These are phyloP conservation scores for Epinephelus cyanopodus DNA, from an alignment of 2,113 vertebrate genomes.

Conservation along the genomic window DNA sequence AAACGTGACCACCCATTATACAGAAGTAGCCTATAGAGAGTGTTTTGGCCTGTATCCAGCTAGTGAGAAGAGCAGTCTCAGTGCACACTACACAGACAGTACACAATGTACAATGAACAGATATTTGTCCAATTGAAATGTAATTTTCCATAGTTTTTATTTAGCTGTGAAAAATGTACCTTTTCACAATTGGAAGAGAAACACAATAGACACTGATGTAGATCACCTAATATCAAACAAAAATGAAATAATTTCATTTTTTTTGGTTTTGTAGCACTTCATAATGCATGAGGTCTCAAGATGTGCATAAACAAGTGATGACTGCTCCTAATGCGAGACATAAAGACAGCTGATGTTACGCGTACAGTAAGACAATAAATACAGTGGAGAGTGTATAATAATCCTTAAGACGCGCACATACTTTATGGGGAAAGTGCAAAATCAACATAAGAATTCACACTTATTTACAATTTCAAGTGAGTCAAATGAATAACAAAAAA, in stretches of 20 bases:
- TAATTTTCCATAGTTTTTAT: neutral
- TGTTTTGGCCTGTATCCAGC: neutral
- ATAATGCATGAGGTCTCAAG: neutral
- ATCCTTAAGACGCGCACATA: neutral
- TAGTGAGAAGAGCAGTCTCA: neutral
- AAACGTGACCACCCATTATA: neutral
- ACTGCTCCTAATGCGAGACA: neutral
- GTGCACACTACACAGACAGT: neutral
- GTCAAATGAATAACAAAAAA: neutral
- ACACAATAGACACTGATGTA: neutral
- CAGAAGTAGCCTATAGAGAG: neutral
- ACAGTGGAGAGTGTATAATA: neutral
- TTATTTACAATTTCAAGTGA: neutral
- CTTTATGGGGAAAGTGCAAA: neutral
- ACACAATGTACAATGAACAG: neutral
- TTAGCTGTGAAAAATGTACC: neutral
- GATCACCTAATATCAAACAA: neutral
- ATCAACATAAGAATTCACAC: neutral
- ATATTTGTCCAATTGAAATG: neutral
- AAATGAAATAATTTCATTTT: neutral
- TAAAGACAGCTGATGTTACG: neutral
- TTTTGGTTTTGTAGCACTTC: neutral
- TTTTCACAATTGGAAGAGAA: neutral
- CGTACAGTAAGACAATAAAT: neutral
- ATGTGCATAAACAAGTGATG: neutral